Base-by-base conservation (phyloP, 2,797 vertebrate species). In the Rhinoraja longicauda region DNA sequence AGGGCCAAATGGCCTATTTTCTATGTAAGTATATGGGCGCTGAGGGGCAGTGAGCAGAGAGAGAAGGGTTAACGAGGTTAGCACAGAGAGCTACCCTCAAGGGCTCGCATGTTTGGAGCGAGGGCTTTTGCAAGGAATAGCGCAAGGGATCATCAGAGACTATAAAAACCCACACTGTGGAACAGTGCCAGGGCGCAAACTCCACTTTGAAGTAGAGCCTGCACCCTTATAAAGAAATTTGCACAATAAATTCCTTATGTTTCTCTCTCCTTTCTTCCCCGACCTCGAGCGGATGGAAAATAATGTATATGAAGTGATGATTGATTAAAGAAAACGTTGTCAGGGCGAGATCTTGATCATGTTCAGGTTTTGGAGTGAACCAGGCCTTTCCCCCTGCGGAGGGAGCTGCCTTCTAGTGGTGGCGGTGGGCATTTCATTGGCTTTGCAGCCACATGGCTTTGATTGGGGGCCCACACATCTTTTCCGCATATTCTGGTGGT, bases 171-270 rank as follows among this genome's bases (percentile, higher is more conserved):
- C 75, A 39, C 57, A 15, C 36, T 75, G 39, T 75, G 90, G 90
- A 75, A 92, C 70, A 0, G 26, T 92, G 70, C 90, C 90, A 92
- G 39, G 72, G 4, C 1, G 29, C 12, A n/a, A 70, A 39, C 17
- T 53, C 12, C 32, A 45, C 72, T 92, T 92, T 75, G 72, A 72
- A 92, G 90, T 45, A 53, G 26, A n/a, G 67, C 70, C 72, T 36
- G 72, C 75, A 39, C 26, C 90, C 90, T 92, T 92, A 92, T 75
- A 92, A 92, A 92, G 90, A 17, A 92, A 75, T 92, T 45, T 36
- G 45, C 70, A 91, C 90, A 75, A 91, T 91, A 53, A 72, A 73
- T 91, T 59, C 59, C 84, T 88, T 64, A 17, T 91, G 90, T 53
- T 91, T 72, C 29, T 36, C 67, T 39, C 13, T n/a, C n/a, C 45